phyloP scores from a whole-genome alignment of 2,888 invertebrate genomes.

The Melanargia galathea region DNA sequence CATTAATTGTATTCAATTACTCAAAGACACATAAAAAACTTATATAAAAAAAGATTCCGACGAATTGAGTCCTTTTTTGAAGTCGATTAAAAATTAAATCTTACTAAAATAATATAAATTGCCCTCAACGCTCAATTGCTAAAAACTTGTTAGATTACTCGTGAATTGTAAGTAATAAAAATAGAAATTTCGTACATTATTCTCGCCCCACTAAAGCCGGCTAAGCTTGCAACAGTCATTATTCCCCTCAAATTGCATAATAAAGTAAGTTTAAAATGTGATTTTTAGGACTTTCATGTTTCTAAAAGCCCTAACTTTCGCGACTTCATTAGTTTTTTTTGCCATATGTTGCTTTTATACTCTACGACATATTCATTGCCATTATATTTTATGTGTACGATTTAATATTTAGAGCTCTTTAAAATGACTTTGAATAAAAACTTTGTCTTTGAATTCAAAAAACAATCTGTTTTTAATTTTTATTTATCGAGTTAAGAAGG shows the following conservation, averaged over 20 bases:
- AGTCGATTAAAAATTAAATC: no score
- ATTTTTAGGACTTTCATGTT: constrained; percentile 36
- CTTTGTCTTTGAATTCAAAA: not conserved
- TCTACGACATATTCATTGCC: not conserved
- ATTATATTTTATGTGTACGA: no score
- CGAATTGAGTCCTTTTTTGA: no score
- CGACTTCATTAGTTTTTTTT: constrained; percentile 38
- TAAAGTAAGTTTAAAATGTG: constrained; percentile 35
- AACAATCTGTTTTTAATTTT: no score
- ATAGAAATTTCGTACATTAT: constrained; percentile 14
- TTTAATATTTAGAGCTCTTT: not conserved
- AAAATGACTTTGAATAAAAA: not conserved
- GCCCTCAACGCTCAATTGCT: not conserved
- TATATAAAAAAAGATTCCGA: no score
- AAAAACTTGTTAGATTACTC: constrained; percentile 2
- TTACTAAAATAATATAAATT: no score
- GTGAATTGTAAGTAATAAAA: constrained; percentile 9
- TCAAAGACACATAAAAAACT: no score
- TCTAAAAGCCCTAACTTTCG: constrained; percentile 34
- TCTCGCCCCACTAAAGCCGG: constrained; percentile 16
- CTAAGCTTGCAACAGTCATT: constrained; percentile 28
- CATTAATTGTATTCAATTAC: no score
- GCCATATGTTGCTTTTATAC: not conserved
- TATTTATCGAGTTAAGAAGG: no score
- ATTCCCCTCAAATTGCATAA: constrained; percentile 32